These are phyloP conservation scores for Marmota flaviventris DNA, from an alignment of 2,113 vertebrate genomes.

Conservation along the genomic window DNA sequence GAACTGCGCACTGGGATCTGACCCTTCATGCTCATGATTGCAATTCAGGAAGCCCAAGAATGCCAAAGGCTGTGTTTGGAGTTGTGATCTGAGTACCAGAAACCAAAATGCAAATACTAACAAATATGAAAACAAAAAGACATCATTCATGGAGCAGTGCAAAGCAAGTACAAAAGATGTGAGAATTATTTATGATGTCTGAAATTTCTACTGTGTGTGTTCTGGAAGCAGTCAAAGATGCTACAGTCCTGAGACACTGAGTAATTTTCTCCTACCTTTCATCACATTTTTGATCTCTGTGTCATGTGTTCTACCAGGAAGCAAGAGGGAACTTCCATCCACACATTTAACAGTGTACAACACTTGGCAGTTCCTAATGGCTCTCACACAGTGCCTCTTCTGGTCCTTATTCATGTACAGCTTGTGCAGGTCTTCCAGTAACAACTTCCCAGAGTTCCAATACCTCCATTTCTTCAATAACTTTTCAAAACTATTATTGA, in stretches of 20 bases:
- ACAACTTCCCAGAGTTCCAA: background rate
- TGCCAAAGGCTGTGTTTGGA: background rate
- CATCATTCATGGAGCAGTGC: background rate
- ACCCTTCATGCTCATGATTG: background rate
- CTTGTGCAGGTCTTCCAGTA: background rate
- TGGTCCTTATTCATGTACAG: fast-evolving
- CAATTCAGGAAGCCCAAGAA: background rate
- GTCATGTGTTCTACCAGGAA: background rate
- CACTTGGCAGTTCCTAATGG: background rate
- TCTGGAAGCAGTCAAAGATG: background rate
- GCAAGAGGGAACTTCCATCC: background rate
- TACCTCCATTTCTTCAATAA: background rate
- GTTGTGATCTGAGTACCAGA: background rate
- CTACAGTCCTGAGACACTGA: background rate
- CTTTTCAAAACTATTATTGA: background rate
- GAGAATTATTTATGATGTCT: background rate
- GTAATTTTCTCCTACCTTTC: background rate
- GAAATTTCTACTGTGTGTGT: background rate
- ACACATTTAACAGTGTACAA: background rate
- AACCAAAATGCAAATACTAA: background rate
- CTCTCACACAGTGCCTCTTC: background rate
- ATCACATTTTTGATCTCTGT: background rate
- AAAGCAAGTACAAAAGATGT: background rate
- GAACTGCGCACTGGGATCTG: background rate
- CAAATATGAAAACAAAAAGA: background rate